Evolutionary conservation across 2,888 invertebrate genomes (phyloP), one percentile per base, ranked within the genome.

Genomic region (Parascotia fuliginaria): DNA sequence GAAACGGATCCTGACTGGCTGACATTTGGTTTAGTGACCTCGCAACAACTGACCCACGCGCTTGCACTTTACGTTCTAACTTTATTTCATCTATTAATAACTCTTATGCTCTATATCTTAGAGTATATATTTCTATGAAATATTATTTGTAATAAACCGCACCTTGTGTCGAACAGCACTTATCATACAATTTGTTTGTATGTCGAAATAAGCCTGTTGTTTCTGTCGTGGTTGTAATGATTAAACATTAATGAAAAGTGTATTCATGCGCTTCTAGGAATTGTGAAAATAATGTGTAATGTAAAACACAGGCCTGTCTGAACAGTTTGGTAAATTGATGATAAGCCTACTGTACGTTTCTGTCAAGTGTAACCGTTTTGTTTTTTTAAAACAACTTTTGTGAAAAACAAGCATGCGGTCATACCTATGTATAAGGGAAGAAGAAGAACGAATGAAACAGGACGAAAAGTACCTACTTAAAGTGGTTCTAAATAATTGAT

Each of bases 1-100:
- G 75, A 83, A 82, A 81, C 78, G 79, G 83, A 88, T 88, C 82
- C 60, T 81, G 77, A 75, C 69, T 75, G 63, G 48, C 75, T 89
- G 89, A 84, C 88, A 90, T 90, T 90, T 77, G 60, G 79, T 79
- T 73, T 70, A 61, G 75, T 77, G 88, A 80, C 89, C 90, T 89
- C 86, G 85, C 70, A 68, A 69, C 70, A 67, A 75, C 75, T 83
- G 82, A 84, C 83, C 84, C 73, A 76, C 70, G 74, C 76, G 71
- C 69, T 75, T 79, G 79, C 80, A 78, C 75, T 77, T 76, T 77
- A 74, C 70, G 64, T 68, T 70, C 73, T 70, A 75, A 62, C 54
- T 65, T 56, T 57, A 34, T 47, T 60, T 44, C 59, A 55, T 52
- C 63, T 28, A 31, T 64, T 65, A n/a, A 46, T 64, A 55, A 53